Evolutionary conservation across 2,113 vertebrate genomes (phyloP).

Genomic region (Coreoperca whiteheadi): DNA sequence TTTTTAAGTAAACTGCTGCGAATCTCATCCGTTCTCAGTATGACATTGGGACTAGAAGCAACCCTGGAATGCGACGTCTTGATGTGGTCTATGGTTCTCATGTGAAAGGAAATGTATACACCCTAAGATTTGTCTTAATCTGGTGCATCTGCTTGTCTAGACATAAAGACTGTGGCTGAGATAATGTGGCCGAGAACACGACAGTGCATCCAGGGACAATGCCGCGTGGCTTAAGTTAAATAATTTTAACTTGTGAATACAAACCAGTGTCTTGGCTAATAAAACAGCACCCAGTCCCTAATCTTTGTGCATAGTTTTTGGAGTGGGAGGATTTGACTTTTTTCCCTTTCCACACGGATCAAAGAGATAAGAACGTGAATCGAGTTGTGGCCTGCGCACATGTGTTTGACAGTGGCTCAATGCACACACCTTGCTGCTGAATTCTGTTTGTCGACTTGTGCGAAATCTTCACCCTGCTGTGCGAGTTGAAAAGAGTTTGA

Average conservation of each 20-base stretch:
- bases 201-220: background rate
- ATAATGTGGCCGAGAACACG: conserved; percentile 4
- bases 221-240: background rate
- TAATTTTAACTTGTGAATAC: background rate
- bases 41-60: conserved; percentile 8
- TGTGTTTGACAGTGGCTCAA: background rate
- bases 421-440: background rate
- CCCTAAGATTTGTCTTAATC: conserved; percentile 58
- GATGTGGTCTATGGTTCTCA: conserved; percentile 25
- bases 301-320: background rate
- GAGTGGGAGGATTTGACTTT: conserved; percentile 6
- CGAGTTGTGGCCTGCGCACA: background rate
- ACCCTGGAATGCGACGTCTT: background rate
- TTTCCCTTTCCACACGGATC: conserved; percentile 21
- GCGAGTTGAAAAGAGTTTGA: conserved; percentile 15
- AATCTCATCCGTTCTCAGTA: conserved; percentile 5
- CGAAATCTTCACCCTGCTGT: background rate
- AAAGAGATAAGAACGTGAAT: background rate
- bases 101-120: conserved; percentile 40
- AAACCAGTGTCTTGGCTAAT: background rate
- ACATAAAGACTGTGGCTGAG: conserved; percentile 43
- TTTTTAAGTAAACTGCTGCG: background rate
- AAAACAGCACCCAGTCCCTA: background rate
- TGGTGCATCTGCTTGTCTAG: conserved; percentile 61
- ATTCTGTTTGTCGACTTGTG: background rate